Evolutionary conservation across 1,140 invertebrate species (phyloP).

Genomic region (Drosophila miranda): DNA sequence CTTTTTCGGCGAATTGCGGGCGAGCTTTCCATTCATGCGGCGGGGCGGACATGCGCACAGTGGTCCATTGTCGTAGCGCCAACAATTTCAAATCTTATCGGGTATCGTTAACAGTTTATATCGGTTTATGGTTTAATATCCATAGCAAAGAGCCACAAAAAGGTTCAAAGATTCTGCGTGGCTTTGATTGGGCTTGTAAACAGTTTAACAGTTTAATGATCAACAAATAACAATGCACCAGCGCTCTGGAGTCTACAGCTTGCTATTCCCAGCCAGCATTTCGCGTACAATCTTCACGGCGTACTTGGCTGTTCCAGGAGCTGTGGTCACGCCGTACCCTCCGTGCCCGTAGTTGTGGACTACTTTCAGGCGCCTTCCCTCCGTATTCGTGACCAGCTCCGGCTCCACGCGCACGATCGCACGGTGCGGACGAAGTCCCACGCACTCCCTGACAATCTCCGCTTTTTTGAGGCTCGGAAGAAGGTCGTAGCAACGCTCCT

Average conservation of each 20-base stretch:
- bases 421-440: constrained; percentile 91
- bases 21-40: constrained; percentile 66
- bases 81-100: constrained; percentile 23
- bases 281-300: constrained; percentile 88
- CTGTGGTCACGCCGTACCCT: constrained; percentile 93
- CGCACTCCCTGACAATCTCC: constrained; percentile 86
- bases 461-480: constrained; percentile 88
- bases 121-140: constrained; percentile 1
- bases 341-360: constrained; percentile 97
- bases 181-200: constrained; percentile 11
- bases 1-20: constrained; percentile 4
- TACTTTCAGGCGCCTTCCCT: constrained; percentile 84
- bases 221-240: constrained; percentile 14
- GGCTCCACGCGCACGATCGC: constrained; percentile 89
- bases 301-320: constrained; percentile 91
- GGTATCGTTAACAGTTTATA: constrained; percentile 5
- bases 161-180: constrained; percentile 32
- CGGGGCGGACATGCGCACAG: constrained; percentile 32
- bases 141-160: constrained; percentile 11
- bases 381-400: constrained; percentile 83
- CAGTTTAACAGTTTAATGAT: constrained; percentile 44
- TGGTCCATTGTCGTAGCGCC: constrained; percentile 2
- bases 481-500: constrained; percentile 88
- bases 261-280: constrained; percentile 83
- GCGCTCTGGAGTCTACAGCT: constrained; percentile 78